A percentile compares a stretch with the other conserved stretches of the same genome.
Evolutionary conservation across 2,888 invertebrate species (phyloP).

Genomic region (Dynastes tityus): DNA sequence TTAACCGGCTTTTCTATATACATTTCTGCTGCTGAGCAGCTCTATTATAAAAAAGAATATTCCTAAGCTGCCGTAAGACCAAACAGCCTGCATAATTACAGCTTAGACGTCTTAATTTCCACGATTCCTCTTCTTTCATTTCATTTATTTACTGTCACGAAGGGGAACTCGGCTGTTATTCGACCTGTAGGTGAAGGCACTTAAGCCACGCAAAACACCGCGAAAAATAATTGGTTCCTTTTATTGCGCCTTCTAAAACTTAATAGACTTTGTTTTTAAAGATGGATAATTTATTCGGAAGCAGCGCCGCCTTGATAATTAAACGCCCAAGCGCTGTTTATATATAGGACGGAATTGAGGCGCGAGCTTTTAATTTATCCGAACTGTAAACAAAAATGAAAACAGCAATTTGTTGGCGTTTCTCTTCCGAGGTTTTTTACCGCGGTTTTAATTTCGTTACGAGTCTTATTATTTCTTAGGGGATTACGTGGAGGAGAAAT

Average conservation of each 20-base stretch:
- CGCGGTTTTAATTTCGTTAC: conserved; percentile 11
- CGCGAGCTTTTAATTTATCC: conserved; percentile 26
- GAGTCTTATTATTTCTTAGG: not conserved
- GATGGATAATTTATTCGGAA: conserved; percentile 34
- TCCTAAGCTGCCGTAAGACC: not conserved
- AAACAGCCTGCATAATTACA: conserved; percentile 5
- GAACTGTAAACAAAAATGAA: conserved; percentile 20
- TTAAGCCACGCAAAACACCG: conserved; percentile 1
- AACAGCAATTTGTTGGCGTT: conserved; percentile 15
- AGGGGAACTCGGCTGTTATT: not conserved
- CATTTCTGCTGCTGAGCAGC: too few relatives aligned
- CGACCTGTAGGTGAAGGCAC: not conserved
- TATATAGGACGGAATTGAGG: not conserved
- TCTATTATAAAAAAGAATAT: too few relatives aligned
- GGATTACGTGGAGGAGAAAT: not conserved
- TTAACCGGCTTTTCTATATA: too few relatives aligned
- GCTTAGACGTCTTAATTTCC: conserved; percentile 4
- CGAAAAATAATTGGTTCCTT: conserved; percentile 20
- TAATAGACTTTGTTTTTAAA: conserved; percentile 43
- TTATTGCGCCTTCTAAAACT: conserved; percentile 34
- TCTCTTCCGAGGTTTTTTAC: not conserved
- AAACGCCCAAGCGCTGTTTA: conserved; percentile 1
- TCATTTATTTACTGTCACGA: conserved; percentile 9
- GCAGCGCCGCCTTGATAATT: conserved; percentile 33
- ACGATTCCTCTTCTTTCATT: conserved; percentile 21